Base-by-base conservation (phyloP, 2,888 invertebrate genomes). In the Poecilus cupreus region DNA sequence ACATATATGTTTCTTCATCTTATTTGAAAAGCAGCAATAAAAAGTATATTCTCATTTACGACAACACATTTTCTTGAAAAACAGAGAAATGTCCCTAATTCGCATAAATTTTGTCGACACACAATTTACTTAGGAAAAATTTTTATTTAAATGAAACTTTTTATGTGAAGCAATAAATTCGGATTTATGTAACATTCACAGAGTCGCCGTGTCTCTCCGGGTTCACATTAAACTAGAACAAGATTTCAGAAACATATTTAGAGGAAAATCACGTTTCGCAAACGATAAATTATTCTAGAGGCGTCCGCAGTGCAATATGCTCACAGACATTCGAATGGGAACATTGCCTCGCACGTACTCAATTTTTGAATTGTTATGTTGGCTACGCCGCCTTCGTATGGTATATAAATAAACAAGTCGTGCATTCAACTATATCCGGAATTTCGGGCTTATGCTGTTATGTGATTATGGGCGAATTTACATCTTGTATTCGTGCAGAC, bases 181-280 rank as follows among this genome's bases (percentile, higher is more conserved):
- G 72, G 22, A 46, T 72, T 22, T 22, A 72, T 46, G 26, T 11
- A 13, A 22, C 20, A 46, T 72, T 72, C 24, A 46, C 13, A 43
- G 32, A 43, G 72, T 68, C 37, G 11, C 39, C 18, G 64, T 37
- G 37, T 10, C 16, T 6, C 16, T 37, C 18, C 10, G 5, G 64
- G 37, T 16, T 18, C 51, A 26, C 51, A 51, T 75, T 75, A 75
- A 75, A 54, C 75, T 75, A 32, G 10, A 51, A 75, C 51, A 51
- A 75, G 75, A 75, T 51, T 75, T 51, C 10, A 46, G 51, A 32
- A 75, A 75, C 51, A 75, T 75, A 51, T 75, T 75, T 75, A 75
- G 51, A 75, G 75, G 75, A 75, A 75, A 75, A 75, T 75, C 75
- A 75, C 75, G 75, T 75, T 51, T 54, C 51, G 49, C 51, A 16